Percentiles rank a stretch among this genome's conserved stretches.
phyloP scores from a whole-genome alignment of 2,888 invertebrate genomes.

The Sericinus montela region DNA sequence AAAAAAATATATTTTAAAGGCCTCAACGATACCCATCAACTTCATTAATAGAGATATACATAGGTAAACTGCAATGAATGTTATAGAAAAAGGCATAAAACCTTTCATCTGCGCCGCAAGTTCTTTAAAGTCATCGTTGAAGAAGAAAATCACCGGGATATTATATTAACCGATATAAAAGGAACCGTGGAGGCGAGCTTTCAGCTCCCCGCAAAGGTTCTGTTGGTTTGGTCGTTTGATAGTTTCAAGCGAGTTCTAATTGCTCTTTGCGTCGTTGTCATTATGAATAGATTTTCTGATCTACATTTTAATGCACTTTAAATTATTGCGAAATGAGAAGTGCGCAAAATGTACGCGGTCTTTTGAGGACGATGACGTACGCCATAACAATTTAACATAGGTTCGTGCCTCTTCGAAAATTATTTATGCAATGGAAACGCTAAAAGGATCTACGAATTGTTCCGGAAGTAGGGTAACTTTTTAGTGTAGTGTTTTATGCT shows the following conservation, averaged over 20 bases:
- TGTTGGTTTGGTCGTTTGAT: constrained; percentile 17
- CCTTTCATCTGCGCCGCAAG: constrained; percentile 38
- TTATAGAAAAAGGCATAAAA: constrained; percentile 40
- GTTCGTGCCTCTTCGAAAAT: constrained; percentile 8
- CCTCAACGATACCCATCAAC: constrained; percentile 22
- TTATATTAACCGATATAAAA: constrained; percentile 21
- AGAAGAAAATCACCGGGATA: constrained; percentile 41
- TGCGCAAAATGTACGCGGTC: background rate
- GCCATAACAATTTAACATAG: background rate
- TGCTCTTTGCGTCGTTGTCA: constrained; percentile 29
- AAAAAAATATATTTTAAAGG: constrained; percentile 1
- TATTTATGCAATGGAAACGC: constrained; percentile 15
- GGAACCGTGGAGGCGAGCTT: background rate
- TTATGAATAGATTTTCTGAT: constrained; percentile 33
- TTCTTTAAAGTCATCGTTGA: constrained; percentile 31
- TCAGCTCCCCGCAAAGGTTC: background rate
- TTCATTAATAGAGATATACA: constrained; percentile 30
- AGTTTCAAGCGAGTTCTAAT: constrained; percentile 37
- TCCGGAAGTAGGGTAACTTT: constrained; percentile 5
- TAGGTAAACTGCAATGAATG: constrained; percentile 16
- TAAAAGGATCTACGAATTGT: constrained; percentile 11
- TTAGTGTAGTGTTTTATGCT: background rate
- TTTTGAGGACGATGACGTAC: constrained; percentile 4
- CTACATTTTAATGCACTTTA: constrained; percentile 39
- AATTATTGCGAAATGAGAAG: constrained; percentile 5